Conservation (phyloP, 2,888 invertebrate genomes). For the Archips crataeganus region DNA sequence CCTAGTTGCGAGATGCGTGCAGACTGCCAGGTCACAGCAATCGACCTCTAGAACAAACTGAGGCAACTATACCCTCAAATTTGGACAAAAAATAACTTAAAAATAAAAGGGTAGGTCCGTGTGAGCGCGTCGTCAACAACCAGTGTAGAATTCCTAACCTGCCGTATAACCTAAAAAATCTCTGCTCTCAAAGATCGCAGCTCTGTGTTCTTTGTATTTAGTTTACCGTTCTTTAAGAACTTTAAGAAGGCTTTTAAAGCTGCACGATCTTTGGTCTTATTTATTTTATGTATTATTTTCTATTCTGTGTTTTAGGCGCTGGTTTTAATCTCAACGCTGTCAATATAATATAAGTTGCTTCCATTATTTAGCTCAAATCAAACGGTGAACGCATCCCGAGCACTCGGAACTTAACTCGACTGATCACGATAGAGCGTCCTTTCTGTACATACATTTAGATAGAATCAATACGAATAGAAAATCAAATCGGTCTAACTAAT, state of each 20-base stretch:
- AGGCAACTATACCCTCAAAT: too few species aligned
- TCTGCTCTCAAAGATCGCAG: neutral
- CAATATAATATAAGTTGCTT: slow-evolving; percentile 57
- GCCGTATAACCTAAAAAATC: neutral
- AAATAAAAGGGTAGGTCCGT: too few species aligned
- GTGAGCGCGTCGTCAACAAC: too few species aligned
- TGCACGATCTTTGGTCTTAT: neutral
- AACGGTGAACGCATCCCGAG: slow-evolving; percentile 46
- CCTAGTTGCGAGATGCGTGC: too few species aligned
- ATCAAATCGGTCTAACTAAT: slow-evolving; percentile 55
- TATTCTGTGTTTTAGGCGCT: neutral
- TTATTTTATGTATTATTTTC: neutral
- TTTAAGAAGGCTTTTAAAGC: neutral
- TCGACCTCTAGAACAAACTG: too few species aligned
- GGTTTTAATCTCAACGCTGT: slow-evolving; percentile 7
- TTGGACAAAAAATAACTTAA: too few species aligned
- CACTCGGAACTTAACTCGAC: slow-evolving; percentile 52
- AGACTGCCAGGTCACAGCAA: too few species aligned
- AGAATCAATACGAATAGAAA: slow-evolving; percentile 39
- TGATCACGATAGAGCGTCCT: slow-evolving; percentile 42
- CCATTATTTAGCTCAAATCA: slow-evolving; percentile 67
- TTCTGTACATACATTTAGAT: slow-evolving; percentile 38
- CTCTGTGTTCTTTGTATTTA: too few species aligned
- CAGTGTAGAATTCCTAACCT: too few species aligned
- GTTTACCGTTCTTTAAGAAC: neutral